Evolutionary conservation across 92 coral and sea anemone species (phyloP).

Genomic region (Porites rus): DNA sequence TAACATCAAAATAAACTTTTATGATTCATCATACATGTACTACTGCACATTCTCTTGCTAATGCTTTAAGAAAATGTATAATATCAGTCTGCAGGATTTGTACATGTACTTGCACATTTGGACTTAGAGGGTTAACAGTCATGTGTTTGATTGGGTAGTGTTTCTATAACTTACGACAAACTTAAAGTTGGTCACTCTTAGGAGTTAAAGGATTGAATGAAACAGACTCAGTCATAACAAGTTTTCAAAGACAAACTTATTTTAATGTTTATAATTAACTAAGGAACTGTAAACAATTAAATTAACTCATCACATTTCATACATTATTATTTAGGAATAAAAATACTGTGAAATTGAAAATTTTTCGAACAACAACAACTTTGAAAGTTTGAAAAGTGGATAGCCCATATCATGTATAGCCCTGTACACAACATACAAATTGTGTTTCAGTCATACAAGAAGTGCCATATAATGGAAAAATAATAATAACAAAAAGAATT

Average conservation of each 20-base stretch:
- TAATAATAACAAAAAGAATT: background rate
- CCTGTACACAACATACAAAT: too few species aligned
- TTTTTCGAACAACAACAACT: background rate
- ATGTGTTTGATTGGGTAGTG: conserved; percentile 14
- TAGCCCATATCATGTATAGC: too few species aligned
- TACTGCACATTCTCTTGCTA: conserved; percentile 10
- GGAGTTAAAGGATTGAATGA: conserved; percentile 14
- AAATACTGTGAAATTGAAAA: background rate
- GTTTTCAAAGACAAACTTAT: background rate
- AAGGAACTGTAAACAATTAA: background rate
- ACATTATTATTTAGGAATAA: background rate
- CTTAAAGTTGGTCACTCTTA: conserved; percentile 13
- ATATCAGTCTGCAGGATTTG: conserved; percentile 11
- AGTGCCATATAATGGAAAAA: too few species aligned
- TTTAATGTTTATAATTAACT: too few species aligned
- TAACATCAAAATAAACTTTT: too few species aligned
- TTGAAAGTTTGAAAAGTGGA: background rate
- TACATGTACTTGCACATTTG: background rate
- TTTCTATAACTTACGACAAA: conserved; percentile 2
- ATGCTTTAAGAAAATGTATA: conserved; percentile 10
- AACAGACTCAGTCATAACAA: conserved; percentile 14
- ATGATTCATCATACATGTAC: too few species aligned
- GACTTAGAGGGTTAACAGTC: conserved; percentile 6
- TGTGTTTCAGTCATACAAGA: too few species aligned
- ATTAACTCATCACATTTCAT: too few species aligned